A percentile compares a stretch with the other conserved stretches of the same genome.
These are phyloP conservation scores for Atherix ibis DNA, from an alignment of 2,888 invertebrate genomes.

Conservation along the genomic window DNA sequence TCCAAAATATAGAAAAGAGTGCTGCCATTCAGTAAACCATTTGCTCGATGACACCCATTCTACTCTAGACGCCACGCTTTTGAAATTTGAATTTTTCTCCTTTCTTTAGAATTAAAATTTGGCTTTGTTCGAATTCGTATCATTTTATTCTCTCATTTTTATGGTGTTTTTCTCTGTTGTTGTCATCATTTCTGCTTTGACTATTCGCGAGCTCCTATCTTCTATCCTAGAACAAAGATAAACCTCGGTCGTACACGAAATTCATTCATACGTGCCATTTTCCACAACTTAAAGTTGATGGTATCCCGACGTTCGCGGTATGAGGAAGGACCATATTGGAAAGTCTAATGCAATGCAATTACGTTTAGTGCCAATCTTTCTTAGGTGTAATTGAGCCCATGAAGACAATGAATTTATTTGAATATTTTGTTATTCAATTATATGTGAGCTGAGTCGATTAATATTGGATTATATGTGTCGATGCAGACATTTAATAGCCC, in stretches of 20 bases:
- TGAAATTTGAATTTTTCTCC: no score
- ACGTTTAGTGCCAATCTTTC: conserved; percentile 13
- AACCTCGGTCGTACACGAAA: no score
- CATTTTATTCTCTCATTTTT: no score
- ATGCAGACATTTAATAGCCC: conserved; percentile 11
- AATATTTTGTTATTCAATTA: conserved; percentile 12
- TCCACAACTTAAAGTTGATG: no score
- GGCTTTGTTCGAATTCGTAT: no score
- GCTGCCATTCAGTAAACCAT: background rate
- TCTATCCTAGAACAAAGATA: no score
- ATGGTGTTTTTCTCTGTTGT: no score
- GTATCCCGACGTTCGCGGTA: conserved; percentile 5
- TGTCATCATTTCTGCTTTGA: no score
- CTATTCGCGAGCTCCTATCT: conserved; percentile 2
- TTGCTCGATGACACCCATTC: no score
- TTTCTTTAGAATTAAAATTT: no score
- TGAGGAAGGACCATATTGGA: conserved; percentile 7
- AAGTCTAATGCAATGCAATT: conserved; percentile 12
- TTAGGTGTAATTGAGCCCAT: conserved; percentile 12
- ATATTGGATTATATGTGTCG: conserved; percentile 10
- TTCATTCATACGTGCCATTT: no score
- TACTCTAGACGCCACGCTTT: no score
- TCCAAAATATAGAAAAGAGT: background rate
- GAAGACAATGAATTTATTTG: conserved; percentile 13
- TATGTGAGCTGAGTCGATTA: conserved; percentile 10